These are phyloP conservation scores for Sarcophaga subvicina DNA, from an alignment of 2,888 invertebrate species.

Conservation along the genomic window DNA sequence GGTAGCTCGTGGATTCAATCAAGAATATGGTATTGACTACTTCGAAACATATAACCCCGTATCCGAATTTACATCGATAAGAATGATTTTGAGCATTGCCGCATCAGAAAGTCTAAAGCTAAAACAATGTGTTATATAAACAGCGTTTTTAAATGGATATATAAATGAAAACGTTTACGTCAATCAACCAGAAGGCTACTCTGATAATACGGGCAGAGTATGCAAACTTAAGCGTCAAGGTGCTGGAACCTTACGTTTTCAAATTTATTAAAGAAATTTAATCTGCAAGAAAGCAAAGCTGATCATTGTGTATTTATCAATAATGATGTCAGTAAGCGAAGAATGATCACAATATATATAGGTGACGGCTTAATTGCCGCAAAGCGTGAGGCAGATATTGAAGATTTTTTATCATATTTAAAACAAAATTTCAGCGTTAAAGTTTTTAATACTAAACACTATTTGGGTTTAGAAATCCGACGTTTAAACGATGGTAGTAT, in stretches of 20 bases:
- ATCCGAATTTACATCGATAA: constrained; percentile 11
- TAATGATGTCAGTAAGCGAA: constrained; percentile 6
- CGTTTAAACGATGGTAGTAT: too few relatives aligned
- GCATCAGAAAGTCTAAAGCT: constrained; percentile 46
- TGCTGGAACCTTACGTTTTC: constrained; percentile 72
- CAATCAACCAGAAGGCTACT: constrained; percentile 64
- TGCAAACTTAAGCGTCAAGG: constrained; percentile 69
- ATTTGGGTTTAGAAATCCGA: too few relatives aligned
- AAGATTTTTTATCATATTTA: background rate
- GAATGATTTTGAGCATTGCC: constrained; percentile 52
- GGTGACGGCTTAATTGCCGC: constrained; percentile 61
- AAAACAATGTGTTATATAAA: constrained; percentile 63
- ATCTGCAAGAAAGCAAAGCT: constrained; percentile 67
- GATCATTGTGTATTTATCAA: constrained; percentile 73
- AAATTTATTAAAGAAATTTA: constrained; percentile 68
- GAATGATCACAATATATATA: constrained; percentile 63
- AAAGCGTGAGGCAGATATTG: constrained; percentile 41
- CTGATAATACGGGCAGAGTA: constrained; percentile 67
- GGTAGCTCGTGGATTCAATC: constrained; percentile 35
- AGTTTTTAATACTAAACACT: constrained; percentile 17
- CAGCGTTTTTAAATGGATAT: constrained; percentile 63
- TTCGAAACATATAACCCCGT: constrained; percentile 63
- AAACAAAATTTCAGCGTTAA: constrained; percentile 57
- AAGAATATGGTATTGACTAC: constrained; percentile 63
- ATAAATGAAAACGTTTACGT: constrained; percentile 65